Base-by-base conservation (phyloP, 2,888 invertebrate species). In the Plagodis pulveraria region DNA sequence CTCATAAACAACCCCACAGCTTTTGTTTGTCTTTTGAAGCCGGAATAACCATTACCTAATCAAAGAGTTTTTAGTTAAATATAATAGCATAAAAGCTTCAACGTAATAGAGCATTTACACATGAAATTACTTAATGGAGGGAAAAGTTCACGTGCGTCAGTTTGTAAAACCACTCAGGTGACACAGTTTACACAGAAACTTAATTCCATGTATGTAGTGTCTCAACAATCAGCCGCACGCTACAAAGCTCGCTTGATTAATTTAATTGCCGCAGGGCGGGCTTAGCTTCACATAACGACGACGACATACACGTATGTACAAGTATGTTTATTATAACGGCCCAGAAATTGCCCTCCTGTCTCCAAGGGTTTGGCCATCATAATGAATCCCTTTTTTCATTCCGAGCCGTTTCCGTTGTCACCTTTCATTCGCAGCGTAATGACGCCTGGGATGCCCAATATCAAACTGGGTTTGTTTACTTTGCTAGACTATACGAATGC, bases 181-280 rank as follows among this genome's bases (percentile, higher is more conserved):
- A 62, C 65, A 63, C 58, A 62, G 65, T 58, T 62, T 65, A 62
- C 51, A 61, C 49, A 57, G 52, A 63, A 64, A 65, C 67, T 59
- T 69, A 67, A 67, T 74, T 72, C 68, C 60, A 53, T 52, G 45
- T 51, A 42, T 54, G 46, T 66, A 71, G 69, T 70, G 70, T 69
- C 68, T 69, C 69, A 56, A 69, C 73, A 76, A 72, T 71, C 66
- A 66, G 69, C 65, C 66, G 63, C 73, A 67, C 71, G 75, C 63
- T 63, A 71, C 68, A 73, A 74, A 77, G 70, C 70, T 69, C 46
- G 54, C 71, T 72, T 73, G 74, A 78, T 79, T 78, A 77, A 77
- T 77, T 73, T 72, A 73, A 77, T 71, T 76, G 69, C 67, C 66
- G 50, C 58, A 61, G 65, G 69, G 69, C 47, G 67, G 61, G 67